Conservation (phyloP, 2,113 vertebrate species). For the Oreocharis arfaki region DNA sequence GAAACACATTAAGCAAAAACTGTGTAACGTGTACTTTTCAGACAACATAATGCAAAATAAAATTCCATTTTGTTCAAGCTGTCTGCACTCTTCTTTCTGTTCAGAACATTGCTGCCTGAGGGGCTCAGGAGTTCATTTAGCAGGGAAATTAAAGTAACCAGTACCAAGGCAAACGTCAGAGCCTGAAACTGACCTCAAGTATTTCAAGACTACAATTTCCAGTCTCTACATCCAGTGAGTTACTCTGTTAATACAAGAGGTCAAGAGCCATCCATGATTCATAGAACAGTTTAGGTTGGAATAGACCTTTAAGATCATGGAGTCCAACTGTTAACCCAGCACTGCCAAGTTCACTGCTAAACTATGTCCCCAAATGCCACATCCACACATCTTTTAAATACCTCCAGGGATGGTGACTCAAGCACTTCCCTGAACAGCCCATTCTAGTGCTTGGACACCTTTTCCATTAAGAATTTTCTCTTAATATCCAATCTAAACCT, state of each 20-base stretch:
- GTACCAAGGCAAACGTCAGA: not conserved
- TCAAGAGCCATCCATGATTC: not conserved
- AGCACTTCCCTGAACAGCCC: not conserved
- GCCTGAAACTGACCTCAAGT: not conserved
- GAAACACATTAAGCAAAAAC: not conserved
- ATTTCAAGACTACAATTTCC: not conserved
- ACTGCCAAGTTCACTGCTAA: not conserved
- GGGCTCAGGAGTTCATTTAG: not conserved
- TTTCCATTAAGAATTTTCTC: not conserved
- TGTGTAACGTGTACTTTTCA: not conserved
- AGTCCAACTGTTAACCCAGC: not conserved
- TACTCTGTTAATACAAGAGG: not conserved
- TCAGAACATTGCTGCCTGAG: not conserved
- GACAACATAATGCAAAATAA: not conserved
- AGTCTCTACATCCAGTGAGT: not conserved
- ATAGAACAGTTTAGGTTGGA: not conserved
- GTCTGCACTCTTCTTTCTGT: not conserved
- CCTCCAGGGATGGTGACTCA: not conserved
- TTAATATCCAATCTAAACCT: not conserved
- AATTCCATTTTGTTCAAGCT: not conserved
- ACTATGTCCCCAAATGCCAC: not conserved
- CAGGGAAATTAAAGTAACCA: not conserved
- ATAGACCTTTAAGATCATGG: not conserved
- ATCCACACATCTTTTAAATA: not conserved
- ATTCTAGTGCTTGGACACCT: not conserved